Base-by-base conservation (phyloP, 2,888 invertebrate species). In the Fabriciana adippe region DNA sequence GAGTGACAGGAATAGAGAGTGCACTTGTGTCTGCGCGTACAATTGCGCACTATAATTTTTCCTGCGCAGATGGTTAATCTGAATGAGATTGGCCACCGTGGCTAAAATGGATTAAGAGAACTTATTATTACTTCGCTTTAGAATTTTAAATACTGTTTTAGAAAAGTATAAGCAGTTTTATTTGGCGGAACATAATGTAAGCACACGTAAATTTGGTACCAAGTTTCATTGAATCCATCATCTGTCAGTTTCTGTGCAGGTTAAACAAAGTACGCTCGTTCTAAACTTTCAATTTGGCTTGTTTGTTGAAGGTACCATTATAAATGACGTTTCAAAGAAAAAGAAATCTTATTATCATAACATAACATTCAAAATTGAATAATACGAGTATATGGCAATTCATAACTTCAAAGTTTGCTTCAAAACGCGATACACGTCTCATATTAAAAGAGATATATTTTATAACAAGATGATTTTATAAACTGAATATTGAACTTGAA, bases 191-290 rank as follows among this genome's bases (percentile, higher is more conserved):
- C 11, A 41, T 41, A 41, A 41, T 41, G 11, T 41, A 35, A 8
- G 8, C 6, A 35, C 6, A 35, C 71, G 64, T 68, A 63, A 48
- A 66, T 59, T 57, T 50, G 61, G 48, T 60, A 50, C 53, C 31
- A 70, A 71, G 64, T 72, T 73, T 70, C 72, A 73, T 73, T 71
- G 68, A 67, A 72, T 73, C 66, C 69, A 66, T 73, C 71, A 74
- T 60, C 63, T 68, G 72, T 74, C 73, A 70, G 56, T 61, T 18
- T 69, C 65, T 69, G 66, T 65, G 64, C 67, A 72, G 66, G 72
- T 72, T 68, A 67, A 68, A 71, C 69, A 73, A 71, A 73, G 67
- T 61, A 64, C 50, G 54, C 64, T 66, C 60, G 63, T 68, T 72
- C 66, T 64, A 64, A 72, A 70, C 68, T 73, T 68, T 67, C 64